Conservation (phyloP, 2,113 vertebrate genomes). For the Crotalus viridis region DNA sequence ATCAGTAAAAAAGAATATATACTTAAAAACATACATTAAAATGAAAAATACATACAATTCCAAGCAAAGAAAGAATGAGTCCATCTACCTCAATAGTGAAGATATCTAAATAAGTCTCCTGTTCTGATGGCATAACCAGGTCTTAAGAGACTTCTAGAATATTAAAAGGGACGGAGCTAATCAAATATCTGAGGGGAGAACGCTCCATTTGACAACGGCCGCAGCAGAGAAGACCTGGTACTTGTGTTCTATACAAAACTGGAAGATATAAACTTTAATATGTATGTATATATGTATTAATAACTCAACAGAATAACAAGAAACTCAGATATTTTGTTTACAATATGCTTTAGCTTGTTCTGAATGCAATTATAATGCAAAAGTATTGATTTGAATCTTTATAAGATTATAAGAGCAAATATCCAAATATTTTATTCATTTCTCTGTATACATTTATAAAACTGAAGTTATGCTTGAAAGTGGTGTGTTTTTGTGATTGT, state of each 20-base stretch:
- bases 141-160: neutral
- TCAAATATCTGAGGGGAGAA: neutral
- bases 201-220: neutral
- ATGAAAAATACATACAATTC: neutral
- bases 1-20: neutral
- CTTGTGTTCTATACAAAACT: neutral
- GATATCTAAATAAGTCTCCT: neutral
- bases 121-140: neutral
- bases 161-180: neutral
- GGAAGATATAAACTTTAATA: neutral
- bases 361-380: neutral
- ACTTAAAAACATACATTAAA: neutral
- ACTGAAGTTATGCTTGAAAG: conserved; percentile 7
- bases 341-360: neutral
- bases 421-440: neutral
- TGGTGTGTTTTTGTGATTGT: neutral
- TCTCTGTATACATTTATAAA: conserved; percentile 16
- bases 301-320: neutral
- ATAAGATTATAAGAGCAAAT: neutral
- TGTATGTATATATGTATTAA: neutral
- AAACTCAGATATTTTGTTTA: neutral
- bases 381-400: neutral
- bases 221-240: neutral
- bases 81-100: neutral
- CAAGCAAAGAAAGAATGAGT: neutral